A percentile compares a stretch with the other conserved stretches of the same genome.
Conservation (phyloP, 2,113 vertebrate species). For the Trichomycterus rosablanca region DNA sequence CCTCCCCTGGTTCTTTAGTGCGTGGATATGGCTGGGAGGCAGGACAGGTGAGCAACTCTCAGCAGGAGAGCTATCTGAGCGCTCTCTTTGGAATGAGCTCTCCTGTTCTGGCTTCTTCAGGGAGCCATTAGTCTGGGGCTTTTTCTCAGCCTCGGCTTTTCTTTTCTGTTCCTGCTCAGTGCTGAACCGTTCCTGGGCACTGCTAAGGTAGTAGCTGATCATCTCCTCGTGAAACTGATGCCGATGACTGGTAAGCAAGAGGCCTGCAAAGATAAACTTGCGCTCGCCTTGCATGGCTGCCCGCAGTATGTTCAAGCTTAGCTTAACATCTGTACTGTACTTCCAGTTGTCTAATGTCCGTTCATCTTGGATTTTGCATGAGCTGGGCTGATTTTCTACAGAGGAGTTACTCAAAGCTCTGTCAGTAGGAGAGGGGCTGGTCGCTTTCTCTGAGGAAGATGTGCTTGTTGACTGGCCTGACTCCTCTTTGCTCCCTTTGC, state of each 20-base stretch:
- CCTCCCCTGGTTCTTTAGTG: slow-evolving; percentile 81
- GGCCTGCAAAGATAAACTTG: slow-evolving; percentile 95
- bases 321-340: slow-evolving; percentile 97
- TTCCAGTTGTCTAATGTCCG: slow-evolving; percentile 86
- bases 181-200: slow-evolving; percentile 94
- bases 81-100: slow-evolving; percentile 64
- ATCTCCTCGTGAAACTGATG: slow-evolving; percentile 99
- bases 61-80: slow-evolving; percentile 76
- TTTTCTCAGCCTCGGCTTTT: slow-evolving; percentile 74
- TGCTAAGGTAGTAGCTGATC: slow-evolving; percentile 94
- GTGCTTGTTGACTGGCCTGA: slow-evolving; percentile 82
- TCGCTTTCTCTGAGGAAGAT: slow-evolving; percentile 89
- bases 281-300: slow-evolving; percentile 98
- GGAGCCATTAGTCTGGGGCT: slow-evolving; percentile 55
- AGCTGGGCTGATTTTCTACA: slow-evolving; percentile 57
- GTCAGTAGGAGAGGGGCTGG: slow-evolving; percentile 87
- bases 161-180: slow-evolving; percentile 93
- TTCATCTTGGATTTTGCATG: slow-evolving; percentile 68
- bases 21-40: slow-evolving; percentile 76
- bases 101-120: slow-evolving; percentile 66
- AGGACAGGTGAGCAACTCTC: slow-evolving; percentile 84
- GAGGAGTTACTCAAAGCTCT: slow-evolving; percentile 70
- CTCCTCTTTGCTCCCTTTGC: slow-evolving; percentile 86
- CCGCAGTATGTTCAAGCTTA: slow-evolving; percentile 95
- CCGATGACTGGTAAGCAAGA: slow-evolving; percentile 91